These are phyloP conservation scores for Bathynomus jamesi DNA, from an alignment of 1,140 invertebrate genomes.

Conservation along the genomic window DNA sequence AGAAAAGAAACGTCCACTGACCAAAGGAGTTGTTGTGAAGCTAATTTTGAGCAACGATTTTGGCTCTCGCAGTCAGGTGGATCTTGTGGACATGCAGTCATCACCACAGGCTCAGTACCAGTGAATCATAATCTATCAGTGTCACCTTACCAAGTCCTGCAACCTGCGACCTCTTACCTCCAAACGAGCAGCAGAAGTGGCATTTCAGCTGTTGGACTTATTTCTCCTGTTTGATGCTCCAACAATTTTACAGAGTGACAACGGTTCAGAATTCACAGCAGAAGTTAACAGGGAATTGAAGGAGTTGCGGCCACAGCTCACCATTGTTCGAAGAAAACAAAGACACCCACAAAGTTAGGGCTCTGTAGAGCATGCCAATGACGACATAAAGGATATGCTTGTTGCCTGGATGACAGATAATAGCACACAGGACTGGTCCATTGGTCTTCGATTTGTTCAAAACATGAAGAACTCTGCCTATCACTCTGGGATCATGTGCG, in stretches of 20 bases:
- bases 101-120: constrained; percentile 43
- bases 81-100: no score
- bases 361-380: constrained; percentile 19
- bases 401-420: constrained; percentile 15
- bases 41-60: constrained; percentile 12
- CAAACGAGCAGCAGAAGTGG: constrained; percentile 43
- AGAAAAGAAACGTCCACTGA: constrained; percentile 1
- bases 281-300: constrained; percentile 17
- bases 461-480: background rate
- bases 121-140: constrained; percentile 47
- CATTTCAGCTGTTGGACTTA: constrained; percentile 42
- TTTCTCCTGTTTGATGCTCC: constrained; percentile 44
- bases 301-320: constrained; percentile 1
- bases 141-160: constrained; percentile 47
- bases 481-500: constrained; percentile 12
- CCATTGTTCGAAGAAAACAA: constrained; percentile 16
- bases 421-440: constrained; percentile 8
- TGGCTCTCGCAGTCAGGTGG: constrained; percentile 16
- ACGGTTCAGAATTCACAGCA: constrained; percentile 42
- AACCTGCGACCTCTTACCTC: constrained; percentile 41
- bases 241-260: constrained; percentile 43
- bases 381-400: constrained; percentile 17
- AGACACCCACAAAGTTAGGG: constrained; percentile 17
- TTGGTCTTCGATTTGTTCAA: constrained; percentile 16
- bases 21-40: constrained; percentile 12